phyloP scores from a whole-genome alignment of 2,797 vertebrate genomes.

The Silurus lanzhouensis region DNA sequence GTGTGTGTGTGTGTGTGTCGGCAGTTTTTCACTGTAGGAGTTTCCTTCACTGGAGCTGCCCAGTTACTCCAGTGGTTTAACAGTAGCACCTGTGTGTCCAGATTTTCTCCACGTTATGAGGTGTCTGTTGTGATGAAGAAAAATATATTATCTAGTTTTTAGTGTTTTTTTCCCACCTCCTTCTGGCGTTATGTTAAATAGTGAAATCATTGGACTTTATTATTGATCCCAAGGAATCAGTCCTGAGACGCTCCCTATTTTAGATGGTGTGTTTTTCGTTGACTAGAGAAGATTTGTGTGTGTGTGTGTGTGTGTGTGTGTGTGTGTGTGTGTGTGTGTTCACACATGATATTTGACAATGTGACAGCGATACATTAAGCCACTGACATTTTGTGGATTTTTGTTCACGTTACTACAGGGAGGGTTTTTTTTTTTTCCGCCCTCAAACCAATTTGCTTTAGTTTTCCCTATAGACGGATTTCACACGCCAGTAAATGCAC shows the following conservation, averaged over 20 bases:
- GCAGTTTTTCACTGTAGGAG: slow-evolving; percentile 16
- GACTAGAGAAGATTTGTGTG: background rate
- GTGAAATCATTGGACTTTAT: background rate
- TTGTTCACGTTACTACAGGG: background rate
- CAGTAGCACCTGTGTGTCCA: background rate
- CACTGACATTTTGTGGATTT: background rate
- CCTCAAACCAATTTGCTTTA: background rate
- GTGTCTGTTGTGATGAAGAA: background rate
- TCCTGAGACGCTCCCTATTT: background rate
- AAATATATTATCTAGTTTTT: background rate
- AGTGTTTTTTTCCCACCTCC: background rate
- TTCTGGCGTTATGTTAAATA: background rate
- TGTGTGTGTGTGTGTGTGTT: too few species aligned
- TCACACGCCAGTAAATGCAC: background rate
- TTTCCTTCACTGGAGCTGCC: slow-evolving; percentile 21
- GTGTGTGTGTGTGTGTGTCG: background rate
- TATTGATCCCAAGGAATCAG: too few species aligned
- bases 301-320: too few species aligned
- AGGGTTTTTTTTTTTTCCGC: background rate
- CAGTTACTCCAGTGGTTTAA: slow-evolving; percentile 11
- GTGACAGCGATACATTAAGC: background rate
- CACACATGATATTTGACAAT: background rate
- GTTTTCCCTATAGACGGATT: background rate
- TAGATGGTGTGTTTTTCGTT: background rate
- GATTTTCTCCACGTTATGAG: background rate